Evolutionary conservation across 1,140 invertebrate species (phyloP), one percentile per base, ranked within the genome.

Genomic region (Lordiphosa collinella): DNA sequence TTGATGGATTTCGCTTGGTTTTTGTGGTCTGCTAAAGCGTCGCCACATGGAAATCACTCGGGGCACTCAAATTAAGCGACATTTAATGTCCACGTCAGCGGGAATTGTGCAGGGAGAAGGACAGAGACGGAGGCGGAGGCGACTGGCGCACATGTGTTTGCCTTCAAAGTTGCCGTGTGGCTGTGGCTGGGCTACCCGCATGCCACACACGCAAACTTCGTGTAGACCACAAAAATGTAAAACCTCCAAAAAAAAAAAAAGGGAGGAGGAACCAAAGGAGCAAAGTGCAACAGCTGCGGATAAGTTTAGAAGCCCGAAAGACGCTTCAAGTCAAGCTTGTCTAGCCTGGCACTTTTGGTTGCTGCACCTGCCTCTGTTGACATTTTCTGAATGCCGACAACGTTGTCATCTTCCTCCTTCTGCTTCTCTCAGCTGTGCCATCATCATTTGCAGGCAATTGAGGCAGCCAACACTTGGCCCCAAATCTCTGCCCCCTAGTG

Each of bases 381-480:
- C 57, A 49, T 57, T 34, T n/a, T 46, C 57, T 44, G 63, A 35
- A 55, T 68, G 53, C 48, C 44, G 67, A 60, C 64, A 32, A 58
- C 55, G 43, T 44, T 60, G 55, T 47, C 64, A 53, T 49, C 37
- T 13, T 52, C 41, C 13, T 37, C n/a, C 18, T 12, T 36, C 4
- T 22, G 13, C 37, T 16, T n/a, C 18, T 62, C 57, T 62, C 25
- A 31, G 35, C 40, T 62, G 48, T 41, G 47, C 38, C 71, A 65
- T 59, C 72, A 65, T 59, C 72, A 75, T 76, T 75, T 75, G 53
- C 72, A 76, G 72, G 65, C 73, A 78, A 71, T 78, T 71, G 56
- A 56, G 48, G 40, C 22, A 56, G 46, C 25, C 66, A 57, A 36
- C 53, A 58, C 49, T 54, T 60, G 34, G 40, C 14, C 40, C 40